Percentiles rank a stretch among this genome's conserved stretches.
Evolutionary conservation across 2,797 vertebrate species (phyloP).

Genomic region (Molossus alvarezi): DNA sequence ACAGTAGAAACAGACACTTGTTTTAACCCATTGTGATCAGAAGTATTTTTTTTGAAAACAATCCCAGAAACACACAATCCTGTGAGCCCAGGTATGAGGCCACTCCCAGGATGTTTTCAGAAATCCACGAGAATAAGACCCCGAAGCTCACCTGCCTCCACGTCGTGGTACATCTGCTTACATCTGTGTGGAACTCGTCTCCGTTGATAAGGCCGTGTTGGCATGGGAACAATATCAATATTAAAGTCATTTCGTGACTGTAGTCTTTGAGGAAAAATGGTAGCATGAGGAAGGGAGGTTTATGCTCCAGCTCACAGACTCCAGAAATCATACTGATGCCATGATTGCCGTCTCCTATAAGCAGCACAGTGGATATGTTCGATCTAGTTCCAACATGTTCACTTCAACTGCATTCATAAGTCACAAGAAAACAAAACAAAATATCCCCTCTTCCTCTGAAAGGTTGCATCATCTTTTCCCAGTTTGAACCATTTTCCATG

Average conservation of each 20-base stretch:
- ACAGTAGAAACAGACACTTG: neutral
- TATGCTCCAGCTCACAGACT: neutral
- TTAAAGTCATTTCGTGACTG: neutral
- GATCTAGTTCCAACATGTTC: neutral
- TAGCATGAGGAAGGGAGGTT: neutral
- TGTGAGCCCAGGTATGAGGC: neutral
- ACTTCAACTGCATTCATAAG: neutral
- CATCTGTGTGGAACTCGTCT: neutral
- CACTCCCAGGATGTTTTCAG: neutral
- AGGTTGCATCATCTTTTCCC: neutral
- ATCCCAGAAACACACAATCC: neutral
- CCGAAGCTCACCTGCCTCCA: neutral
- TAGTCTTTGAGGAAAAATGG: neutral
- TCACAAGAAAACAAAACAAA: neutral
- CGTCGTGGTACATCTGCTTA: neutral
- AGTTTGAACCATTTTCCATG: neutral
- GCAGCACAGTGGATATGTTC: neutral
- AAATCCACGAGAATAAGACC: neutral
- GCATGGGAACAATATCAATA: neutral
- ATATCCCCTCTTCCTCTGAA: neutral
- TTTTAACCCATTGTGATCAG: neutral
- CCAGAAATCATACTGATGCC: neutral
- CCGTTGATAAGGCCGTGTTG: neutral
- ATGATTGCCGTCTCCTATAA: neutral
- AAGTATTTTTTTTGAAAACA: conserved; percentile 12